Base-by-base conservation (phyloP, 2,888 invertebrate species). In the Orchesellides sinensis region DNA sequence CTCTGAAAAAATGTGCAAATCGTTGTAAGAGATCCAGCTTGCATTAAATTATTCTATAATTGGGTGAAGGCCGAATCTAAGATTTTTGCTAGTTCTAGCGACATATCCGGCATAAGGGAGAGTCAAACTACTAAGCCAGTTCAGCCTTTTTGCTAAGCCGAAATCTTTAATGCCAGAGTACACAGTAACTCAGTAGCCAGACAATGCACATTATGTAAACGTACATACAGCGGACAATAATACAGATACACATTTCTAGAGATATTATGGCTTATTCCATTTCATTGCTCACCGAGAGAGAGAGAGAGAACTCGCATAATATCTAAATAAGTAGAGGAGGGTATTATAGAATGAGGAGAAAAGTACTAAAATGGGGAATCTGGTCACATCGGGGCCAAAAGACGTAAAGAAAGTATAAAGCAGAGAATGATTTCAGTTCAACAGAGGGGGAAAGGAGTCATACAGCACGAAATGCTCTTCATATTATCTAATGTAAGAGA, bases 61-160 rank as follows among this genome's bases (percentile, higher is more conserved):
- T 84, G 84, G 84, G 84, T 81, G 84, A 84, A 80, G 84, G 81
- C 84, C 77, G 80, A 72, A 73, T 72, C 66, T 66, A 73, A 80
- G 73, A 73, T 66, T 73, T 80, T 72, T 80, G 45, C 59, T 35
- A 66, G 72, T 35, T 61, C 70, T 54, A 79, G 70, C 70, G n/a
- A n/a, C 65, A 47, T 79, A 79, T 79, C 79, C 79, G 63, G 63
- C 29, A 52, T 59, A 59, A 59, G 59, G 27, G 29, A 59, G 59
- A 47, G 68, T 47, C 59, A 77, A 77, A 47, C 68, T 66, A 66
- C 8, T 49, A n/a, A 75, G 56, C 77, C 66, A 66, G 66, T 47
- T 25, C 66, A 66, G 45, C 25, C 8, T 8, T n/a, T n/a, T n/a
- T n/a, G n/a, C n/a, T n/a, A n/a, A n/a, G n/a, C n/a, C n/a, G n/a